A percentile compares a stretch with the other conserved stretches of the same genome.
Evolutionary conservation across 2,888 invertebrate species (phyloP).

Genomic region (Macropis europaea): DNA sequence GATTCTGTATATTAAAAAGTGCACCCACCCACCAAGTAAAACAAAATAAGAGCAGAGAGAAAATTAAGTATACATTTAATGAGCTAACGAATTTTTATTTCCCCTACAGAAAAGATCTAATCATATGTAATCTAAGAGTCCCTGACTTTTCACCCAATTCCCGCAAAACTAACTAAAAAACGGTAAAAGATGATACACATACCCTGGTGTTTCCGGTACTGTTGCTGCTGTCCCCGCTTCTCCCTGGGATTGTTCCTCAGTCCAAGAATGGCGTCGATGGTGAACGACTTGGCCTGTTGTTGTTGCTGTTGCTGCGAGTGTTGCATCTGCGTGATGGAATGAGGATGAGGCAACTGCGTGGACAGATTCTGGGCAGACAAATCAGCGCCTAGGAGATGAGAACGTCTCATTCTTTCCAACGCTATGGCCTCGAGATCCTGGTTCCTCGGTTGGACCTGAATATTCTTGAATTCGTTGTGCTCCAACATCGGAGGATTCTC

Average conservation of each 20-base stretch:
- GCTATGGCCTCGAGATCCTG: constrained; percentile 69
- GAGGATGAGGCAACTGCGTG: constrained; percentile 60
- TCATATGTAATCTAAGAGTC: too few species aligned
- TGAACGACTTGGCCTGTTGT: constrained; percentile 87
- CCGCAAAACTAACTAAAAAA: neutral
- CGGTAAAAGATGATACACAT: neutral
- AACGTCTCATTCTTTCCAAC: constrained; percentile 72
- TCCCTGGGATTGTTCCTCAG: constrained; percentile 82
- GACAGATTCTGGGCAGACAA: constrained; percentile 59
- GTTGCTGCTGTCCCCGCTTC: constrained; percentile 72
- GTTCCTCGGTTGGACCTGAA: constrained; percentile 68
- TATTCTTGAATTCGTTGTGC: constrained; percentile 63
- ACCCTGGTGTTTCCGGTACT: constrained; percentile 73
- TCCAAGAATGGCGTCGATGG: constrained; percentile 93
- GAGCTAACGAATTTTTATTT: too few species aligned
- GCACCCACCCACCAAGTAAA: too few species aligned
- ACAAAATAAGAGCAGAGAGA: too few species aligned
- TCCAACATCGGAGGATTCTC: constrained; percentile 67
- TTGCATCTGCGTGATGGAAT: constrained; percentile 69
- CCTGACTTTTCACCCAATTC: too few species aligned
- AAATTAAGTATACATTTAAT: too few species aligned
- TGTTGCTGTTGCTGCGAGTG: constrained; percentile 71
- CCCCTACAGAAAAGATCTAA: too few species aligned
- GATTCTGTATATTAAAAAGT: too few species aligned
- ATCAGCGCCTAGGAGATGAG: constrained; percentile 62